Percentiles rank a stretch among this genome's conserved stretches.
Evolutionary conservation across 2,113 vertebrate species (phyloP).

Genomic region (Fulmarus glacialis): DNA sequence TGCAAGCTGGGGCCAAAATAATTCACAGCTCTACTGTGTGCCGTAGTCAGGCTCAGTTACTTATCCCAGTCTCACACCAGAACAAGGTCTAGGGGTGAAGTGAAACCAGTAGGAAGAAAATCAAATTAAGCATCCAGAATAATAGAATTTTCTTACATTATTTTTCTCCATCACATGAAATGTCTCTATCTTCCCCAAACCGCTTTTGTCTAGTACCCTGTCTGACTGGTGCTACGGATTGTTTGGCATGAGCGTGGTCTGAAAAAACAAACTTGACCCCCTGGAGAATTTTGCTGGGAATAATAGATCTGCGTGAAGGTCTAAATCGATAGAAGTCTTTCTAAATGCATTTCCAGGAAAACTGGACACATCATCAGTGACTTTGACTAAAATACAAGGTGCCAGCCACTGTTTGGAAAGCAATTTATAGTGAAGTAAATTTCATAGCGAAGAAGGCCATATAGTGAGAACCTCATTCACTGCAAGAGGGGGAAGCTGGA

Average conservation of each 20-base stretch:
- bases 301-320: background rate
- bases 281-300: conserved; percentile 12
- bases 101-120: background rate
- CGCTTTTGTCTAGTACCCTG: background rate
- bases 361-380: background rate
- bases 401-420: conserved; percentile 19
- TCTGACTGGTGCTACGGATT: background rate
- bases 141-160: background rate
- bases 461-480: background rate
- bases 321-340: conserved; percentile 49
- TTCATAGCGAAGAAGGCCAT: background rate
- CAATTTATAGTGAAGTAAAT: conserved; percentile 48
- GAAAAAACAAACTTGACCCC: background rate
- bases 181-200: background rate
- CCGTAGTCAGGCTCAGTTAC: background rate
- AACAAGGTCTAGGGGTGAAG: background rate
- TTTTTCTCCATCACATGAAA: background rate
- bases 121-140: background rate
- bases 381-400: conserved; percentile 34
- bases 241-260: background rate
- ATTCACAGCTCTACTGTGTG: background rate
- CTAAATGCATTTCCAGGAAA: conserved; percentile 50
- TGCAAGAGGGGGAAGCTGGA: background rate
- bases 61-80: background rate
- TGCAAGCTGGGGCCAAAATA: background rate